Percentiles rank a stretch among this genome's conserved stretches.
Conservation (phyloP, 1,140 invertebrate genomes). For the Procambarus virginalis region DNA sequence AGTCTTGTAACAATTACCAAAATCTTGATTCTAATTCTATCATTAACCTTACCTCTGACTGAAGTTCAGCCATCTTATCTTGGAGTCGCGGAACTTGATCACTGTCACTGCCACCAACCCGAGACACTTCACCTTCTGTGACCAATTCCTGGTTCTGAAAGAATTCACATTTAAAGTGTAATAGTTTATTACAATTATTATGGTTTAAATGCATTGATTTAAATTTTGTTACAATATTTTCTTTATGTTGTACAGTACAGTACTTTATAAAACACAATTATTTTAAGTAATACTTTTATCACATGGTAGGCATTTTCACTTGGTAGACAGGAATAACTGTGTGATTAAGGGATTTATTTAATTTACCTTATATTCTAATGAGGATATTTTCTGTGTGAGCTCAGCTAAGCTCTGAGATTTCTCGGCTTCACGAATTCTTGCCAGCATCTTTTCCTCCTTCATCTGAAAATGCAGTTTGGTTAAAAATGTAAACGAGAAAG, state of each 20-base stretch:
- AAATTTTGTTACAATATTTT: no score
- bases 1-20: not conserved
- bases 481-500: not conserved
- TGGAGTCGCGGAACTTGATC: constrained; percentile 90
- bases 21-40: not conserved
- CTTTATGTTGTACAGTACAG: no score
- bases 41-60: constrained; percentile 85
- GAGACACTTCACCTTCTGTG: constrained; percentile 89
- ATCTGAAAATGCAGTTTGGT: constrained; percentile 77
- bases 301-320: no score
- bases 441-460: constrained; percentile 96
- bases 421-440: constrained; percentile 94
- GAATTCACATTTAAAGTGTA: constrained; percentile 16
- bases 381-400: constrained; percentile 93
- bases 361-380: constrained; percentile 91
- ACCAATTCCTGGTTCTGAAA: constrained; percentile 92
- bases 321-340: no score
- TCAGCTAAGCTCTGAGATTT: constrained; percentile 95
- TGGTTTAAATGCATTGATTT: no score
- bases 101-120: constrained; percentile 82
- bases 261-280: no score
- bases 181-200: no score
- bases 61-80: constrained; percentile 91
- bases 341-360: not conserved
- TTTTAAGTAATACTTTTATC: no score